Conservation (phyloP, 1,140 invertebrate species). For the Arion vulgaris region DNA sequence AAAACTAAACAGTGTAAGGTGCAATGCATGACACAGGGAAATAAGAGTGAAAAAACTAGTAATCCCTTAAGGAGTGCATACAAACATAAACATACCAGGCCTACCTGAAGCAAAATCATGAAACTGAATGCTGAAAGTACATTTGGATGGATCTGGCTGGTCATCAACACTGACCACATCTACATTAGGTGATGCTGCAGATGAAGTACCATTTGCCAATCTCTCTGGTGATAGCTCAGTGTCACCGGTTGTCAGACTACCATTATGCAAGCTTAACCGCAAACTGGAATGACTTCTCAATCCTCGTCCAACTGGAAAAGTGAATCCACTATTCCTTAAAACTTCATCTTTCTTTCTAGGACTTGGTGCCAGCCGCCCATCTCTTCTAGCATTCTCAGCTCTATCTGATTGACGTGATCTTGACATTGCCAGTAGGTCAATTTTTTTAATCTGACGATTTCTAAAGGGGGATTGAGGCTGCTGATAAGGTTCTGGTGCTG, state of each 20-base stretch:
- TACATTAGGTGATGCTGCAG: slow-evolving; percentile 26
- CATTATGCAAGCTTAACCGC: slow-evolving; percentile 3
- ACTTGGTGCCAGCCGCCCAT: slow-evolving; percentile 34
- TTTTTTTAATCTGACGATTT: slow-evolving; percentile 38
- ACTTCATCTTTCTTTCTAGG: slow-evolving; percentile 41
- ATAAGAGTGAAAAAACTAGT: too few relatives aligned
- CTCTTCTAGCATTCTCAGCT: slow-evolving; percentile 36
- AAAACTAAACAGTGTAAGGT: too few relatives aligned
- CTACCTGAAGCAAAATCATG: slow-evolving; percentile 35
- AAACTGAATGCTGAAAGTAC: slow-evolving; percentile 38
- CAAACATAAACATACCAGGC: not conserved
- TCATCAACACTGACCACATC: slow-evolving; percentile 41
- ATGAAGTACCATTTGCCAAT: not conserved
- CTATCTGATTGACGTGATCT: slow-evolving; percentile 38
- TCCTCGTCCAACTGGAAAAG: slow-evolving; percentile 22
- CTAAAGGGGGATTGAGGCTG: slow-evolving; percentile 38
- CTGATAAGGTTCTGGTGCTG: slow-evolving; percentile 26
- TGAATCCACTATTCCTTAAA: slow-evolving; percentile 36
- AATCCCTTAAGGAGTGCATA: too few relatives aligned
- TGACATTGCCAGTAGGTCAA: slow-evolving; percentile 37
- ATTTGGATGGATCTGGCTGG: slow-evolving; percentile 28
- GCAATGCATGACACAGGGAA: too few relatives aligned
- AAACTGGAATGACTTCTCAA: slow-evolving; percentile 19
- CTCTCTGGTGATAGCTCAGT: slow-evolving; percentile 25
- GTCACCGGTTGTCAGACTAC: not conserved